Base-by-base conservation (phyloP, 2,113 vertebrate species). In the Scytalopus superciliaris region DNA sequence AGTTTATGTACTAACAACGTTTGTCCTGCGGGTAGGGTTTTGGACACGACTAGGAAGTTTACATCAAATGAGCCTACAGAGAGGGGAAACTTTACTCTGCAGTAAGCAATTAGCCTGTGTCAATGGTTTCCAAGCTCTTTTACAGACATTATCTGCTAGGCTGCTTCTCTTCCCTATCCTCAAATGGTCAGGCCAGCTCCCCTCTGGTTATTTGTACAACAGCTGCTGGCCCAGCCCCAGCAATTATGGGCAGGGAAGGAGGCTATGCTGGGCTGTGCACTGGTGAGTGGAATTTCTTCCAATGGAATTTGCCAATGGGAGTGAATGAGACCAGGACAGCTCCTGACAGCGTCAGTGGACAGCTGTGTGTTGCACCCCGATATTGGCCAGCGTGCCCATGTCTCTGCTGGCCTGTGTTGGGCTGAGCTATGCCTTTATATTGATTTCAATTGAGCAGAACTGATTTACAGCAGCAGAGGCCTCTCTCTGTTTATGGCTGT, bases 161-260 rank as follows among this genome's bases (percentile, higher is more conserved):
- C 85, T 93, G 83, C 79, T 88, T 96, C 75, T 68, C 87, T 88
- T 52, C 79, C 72, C 28, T 79, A 14, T 68, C 53, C 85, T 88
- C 72, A 47, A 3, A 64, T 56, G 64, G 37, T 74, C 57, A 68
- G 72, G 21, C 47, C 75, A 75, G 60, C 52, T 92, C 52, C 74
- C 68, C n/a, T 94, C 79, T 22, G 16, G 79, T 76, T 79, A 56
- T 37, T 72, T 91, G 47, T 86, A 68, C 92, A 93, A 30, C 78
- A 66, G 83, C 84, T 95, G 88, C 75, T 93, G 88, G 83, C 60
- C 59, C 75, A 91, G 52, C 78, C 64, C 83, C 76, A 93, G 88
- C 53, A 81, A 23, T 86, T 92, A 76, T 4, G 31, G 78, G 21
- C 75, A 83, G 59, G 52, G 59, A 80, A 86, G 44, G 42, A 90